Conservation (phyloP, 64 coral and sea anemone species). For the Montipora sp. region DNA sequence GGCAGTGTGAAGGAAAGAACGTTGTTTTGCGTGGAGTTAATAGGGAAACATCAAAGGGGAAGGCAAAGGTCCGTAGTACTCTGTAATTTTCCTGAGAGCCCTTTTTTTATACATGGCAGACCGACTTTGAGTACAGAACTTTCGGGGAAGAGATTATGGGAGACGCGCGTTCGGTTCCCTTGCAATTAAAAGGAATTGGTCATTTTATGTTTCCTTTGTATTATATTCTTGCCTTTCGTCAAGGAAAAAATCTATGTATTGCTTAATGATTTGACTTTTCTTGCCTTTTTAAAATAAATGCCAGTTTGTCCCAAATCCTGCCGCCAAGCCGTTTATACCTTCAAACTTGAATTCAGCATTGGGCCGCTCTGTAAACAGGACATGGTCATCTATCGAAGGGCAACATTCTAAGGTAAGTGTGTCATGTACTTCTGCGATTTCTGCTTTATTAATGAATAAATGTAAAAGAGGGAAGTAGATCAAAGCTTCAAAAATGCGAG, state of each 20-base stretch:
- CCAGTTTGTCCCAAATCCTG: constrained; percentile 90
- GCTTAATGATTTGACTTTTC: neutral
- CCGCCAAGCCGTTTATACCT: constrained; percentile 95
- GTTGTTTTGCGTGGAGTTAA: constrained; percentile 82
- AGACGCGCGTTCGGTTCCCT: neutral
- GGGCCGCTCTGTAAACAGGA: constrained; percentile 87
- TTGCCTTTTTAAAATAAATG: constrained; percentile 1
- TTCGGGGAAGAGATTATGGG: neutral
- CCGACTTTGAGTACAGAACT: neutral
- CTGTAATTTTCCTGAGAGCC: neutral
- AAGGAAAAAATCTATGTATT: neutral
- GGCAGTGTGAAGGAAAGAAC: constrained; percentile 91
- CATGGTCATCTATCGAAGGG: constrained; percentile 65
- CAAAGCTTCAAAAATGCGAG: too few relatives aligned
- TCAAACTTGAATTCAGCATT: constrained; percentile 82
- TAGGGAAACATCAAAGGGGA: constrained; percentile 77
- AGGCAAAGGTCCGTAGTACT: constrained; percentile 67
- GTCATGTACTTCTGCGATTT: neutral
- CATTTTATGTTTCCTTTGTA: neutral
- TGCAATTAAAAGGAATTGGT: neutral
- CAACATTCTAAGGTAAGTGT: constrained; percentile 40
- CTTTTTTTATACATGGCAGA: too few relatives aligned
- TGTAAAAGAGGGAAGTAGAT: neutral
- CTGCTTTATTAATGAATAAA: neutral
- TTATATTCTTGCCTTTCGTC: neutral